Evolutionary conservation across 2,113 vertebrate genomes (phyloP).

Genomic region (Isichthys henryi): DNA sequence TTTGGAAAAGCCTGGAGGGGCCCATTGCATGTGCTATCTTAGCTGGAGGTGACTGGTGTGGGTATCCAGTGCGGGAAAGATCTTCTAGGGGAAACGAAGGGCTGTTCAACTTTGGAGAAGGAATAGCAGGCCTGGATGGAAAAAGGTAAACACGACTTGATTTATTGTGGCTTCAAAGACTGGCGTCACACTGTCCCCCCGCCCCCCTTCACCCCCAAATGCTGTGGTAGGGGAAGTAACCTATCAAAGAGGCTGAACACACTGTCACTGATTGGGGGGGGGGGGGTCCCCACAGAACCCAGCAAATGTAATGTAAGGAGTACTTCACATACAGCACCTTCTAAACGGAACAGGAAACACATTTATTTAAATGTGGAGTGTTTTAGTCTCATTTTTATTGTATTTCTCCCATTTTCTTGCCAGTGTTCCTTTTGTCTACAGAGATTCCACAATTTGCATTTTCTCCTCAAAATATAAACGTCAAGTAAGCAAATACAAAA

Average conservation of each 20-base stretch:
- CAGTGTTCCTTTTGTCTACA: neutral
- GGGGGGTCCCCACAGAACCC: neutral
- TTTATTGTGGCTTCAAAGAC: neutral
- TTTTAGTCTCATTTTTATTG: neutral
- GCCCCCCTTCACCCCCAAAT: neutral
- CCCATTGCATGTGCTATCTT: neutral
- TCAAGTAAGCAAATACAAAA: neutral
- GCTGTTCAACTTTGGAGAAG: neutral
- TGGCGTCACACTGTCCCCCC: neutral
- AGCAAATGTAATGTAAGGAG: neutral
- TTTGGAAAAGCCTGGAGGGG: neutral
- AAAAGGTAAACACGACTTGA: neutral
- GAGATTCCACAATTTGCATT: neutral
- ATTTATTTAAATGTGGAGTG: neutral
- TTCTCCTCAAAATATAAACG: neutral
- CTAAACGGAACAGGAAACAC: neutral
- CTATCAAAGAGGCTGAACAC: neutral
- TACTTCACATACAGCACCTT: neutral
- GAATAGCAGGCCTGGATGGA: neutral
- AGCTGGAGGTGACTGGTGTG: neutral
- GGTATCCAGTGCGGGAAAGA: neutral
- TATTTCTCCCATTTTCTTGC: neutral
- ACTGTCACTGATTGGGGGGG: neutral
- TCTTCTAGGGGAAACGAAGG: neutral
- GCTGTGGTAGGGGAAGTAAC: neutral